Conservation (phyloP, 2,888 invertebrate species). For the Thymelicus lineola region DNA sequence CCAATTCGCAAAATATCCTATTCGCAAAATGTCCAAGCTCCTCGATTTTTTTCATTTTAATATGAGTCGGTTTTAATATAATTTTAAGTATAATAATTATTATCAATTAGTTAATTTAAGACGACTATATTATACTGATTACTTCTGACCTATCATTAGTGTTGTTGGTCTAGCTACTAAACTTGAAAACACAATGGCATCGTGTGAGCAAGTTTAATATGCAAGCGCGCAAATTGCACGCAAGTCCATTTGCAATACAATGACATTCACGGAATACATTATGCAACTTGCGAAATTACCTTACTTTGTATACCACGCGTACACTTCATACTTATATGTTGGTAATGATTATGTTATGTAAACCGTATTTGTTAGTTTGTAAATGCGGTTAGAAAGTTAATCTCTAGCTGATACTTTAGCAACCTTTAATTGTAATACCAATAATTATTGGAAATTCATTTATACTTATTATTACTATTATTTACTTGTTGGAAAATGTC, state of each 20-base stretch:
- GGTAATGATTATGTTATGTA: background rate
- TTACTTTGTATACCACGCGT: conserved; percentile 21
- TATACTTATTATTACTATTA: too few species aligned
- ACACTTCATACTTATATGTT: background rate
- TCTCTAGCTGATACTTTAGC: too few species aligned
- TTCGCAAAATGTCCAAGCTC: too few species aligned
- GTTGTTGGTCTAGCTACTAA: conserved; percentile 26
- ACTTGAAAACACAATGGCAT: conserved; percentile 36
- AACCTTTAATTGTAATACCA: too few species aligned
- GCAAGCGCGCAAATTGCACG: conserved; percentile 37
- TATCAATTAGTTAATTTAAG: background rate
- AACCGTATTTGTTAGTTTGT: too few species aligned
- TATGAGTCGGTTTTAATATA: background rate
- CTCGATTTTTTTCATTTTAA: too few species aligned
- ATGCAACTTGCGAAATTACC: conserved; percentile 34
- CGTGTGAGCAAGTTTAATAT: conserved; percentile 36
- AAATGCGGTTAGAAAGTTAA: too few species aligned
- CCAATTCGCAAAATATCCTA: too few species aligned
- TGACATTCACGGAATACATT: conserved; percentile 37
- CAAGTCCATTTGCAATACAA: conserved; percentile 38
- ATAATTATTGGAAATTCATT: too few species aligned
- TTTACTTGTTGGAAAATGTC: too few species aligned
- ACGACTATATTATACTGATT: background rate
- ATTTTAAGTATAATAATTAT: too few species aligned
- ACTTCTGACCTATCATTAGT: conserved; percentile 27